phyloP scores from a whole-genome alignment of 2,797 vertebrate genomes.

The Syndactyla subalaris region DNA sequence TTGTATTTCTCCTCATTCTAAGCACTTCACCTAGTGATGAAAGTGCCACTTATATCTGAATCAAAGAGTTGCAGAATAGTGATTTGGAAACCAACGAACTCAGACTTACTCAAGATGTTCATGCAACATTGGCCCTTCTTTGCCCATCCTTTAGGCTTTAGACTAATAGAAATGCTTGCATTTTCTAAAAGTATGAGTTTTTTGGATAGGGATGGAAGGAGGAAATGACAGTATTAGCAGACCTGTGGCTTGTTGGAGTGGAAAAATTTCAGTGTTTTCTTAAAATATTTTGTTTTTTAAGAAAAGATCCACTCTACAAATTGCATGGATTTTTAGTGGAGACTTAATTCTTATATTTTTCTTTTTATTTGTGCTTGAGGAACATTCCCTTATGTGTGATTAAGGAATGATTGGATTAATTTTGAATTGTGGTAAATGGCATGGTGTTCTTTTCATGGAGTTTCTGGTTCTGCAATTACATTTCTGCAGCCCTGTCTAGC shows the following conservation, averaged over 20 bases:
- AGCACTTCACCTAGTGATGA: slow-evolving; percentile 20
- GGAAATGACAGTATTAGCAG: not conserved
- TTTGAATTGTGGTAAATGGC: slow-evolving; percentile 56
- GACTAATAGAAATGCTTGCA: not conserved
- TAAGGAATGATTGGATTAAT: slow-evolving; percentile 69
- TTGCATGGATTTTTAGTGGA: not conserved
- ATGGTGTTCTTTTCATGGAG: slow-evolving; percentile 45
- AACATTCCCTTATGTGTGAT: slow-evolving; percentile 61
- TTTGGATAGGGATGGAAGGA: not conserved
- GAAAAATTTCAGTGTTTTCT: not conserved
- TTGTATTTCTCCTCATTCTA: slow-evolving; percentile 62
- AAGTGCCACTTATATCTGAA: slow-evolving; percentile 6
- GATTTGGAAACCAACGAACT: not conserved
- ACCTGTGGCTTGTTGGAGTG: not conserved
- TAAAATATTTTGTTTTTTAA: not conserved
- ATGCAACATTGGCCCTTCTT: not conserved
- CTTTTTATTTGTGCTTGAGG: slow-evolving; percentile 41
- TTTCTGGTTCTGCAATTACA: slow-evolving; percentile 66
- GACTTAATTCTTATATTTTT: not conserved
- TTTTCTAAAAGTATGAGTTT: not conserved
- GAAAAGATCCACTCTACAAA: not conserved
- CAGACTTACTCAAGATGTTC: not conserved
- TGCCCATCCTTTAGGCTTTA: not conserved
- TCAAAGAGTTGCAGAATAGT: not conserved
- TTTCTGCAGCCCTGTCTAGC: slow-evolving; percentile 54